phyloP scores from a whole-genome alignment of 2,797 vertebrate species.

The Megaceryle alcyon region DNA sequence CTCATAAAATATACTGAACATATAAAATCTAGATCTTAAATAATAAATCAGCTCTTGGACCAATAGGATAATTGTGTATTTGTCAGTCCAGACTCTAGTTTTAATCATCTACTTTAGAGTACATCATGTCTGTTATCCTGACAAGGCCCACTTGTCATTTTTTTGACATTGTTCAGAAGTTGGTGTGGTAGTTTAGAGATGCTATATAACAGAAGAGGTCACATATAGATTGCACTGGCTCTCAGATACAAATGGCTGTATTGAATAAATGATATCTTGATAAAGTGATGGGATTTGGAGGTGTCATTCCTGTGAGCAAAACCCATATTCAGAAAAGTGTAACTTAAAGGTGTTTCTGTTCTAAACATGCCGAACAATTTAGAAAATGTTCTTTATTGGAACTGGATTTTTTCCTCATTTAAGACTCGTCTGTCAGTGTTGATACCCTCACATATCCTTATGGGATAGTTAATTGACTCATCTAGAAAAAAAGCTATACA shows the following conservation, averaged over 20 bases:
- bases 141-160: neutral
- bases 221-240: neutral
- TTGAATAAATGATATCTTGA: neutral
- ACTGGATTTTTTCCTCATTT: neutral
- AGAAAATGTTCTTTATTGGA: neutral
- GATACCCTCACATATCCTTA: neutral
- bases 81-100: neutral
- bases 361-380: neutral
- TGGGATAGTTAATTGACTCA: neutral
- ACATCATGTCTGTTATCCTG: neutral
- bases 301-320: neutral
- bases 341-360: neutral
- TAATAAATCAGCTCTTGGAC: neutral
- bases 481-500: neutral
- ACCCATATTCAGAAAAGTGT: neutral
- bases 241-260: neutral
- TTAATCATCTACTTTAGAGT: slow-evolving; percentile 11
- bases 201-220: neutral
- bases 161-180: neutral
- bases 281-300: neutral
- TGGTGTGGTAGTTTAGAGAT: neutral
- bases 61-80: neutral
- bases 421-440: neutral
- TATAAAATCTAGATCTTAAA: neutral
- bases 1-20: neutral